A percentile compares a stretch with the other conserved stretches of the same genome.
Evolutionary conservation across 2,113 vertebrate genomes (phyloP).

Genomic region (Syngnathoides biaculeatus): DNA sequence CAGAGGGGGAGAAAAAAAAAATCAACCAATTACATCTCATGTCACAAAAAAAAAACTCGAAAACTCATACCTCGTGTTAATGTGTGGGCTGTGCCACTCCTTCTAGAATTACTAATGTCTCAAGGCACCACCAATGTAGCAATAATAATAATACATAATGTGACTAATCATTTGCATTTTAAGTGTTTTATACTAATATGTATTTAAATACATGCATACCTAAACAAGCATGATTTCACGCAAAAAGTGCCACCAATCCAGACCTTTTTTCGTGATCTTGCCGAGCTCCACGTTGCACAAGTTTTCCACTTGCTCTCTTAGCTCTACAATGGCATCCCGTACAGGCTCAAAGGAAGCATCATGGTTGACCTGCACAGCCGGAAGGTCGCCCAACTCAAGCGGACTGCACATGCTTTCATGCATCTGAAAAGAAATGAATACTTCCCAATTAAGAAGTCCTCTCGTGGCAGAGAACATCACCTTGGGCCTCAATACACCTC

Average conservation of each 20-base stretch:
- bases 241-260: neutral
- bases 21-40: too few species aligned
- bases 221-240: neutral
- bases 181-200: too few species aligned
- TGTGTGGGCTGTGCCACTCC: too few species aligned
- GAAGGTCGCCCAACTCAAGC: slow-evolving; percentile 56
- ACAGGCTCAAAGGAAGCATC: slow-evolving; percentile 66
- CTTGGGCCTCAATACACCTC: neutral
- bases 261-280: slow-evolving; percentile 72
- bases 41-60: too few species aligned
- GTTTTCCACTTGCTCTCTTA: slow-evolving; percentile 67
- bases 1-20: too few species aligned
- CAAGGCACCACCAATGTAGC: too few species aligned
- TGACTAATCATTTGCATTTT: too few species aligned
- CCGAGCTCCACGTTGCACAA: slow-evolving; percentile 72
- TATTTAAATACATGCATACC: too few species aligned
- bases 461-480: neutral
- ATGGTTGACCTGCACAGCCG: slow-evolving; percentile 49
- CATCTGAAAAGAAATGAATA: slow-evolving; percentile 30
- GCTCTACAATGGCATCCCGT: slow-evolving; percentile 49
- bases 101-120: too few species aligned
- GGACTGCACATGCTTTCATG: slow-evolving; percentile 61
- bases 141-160: too few species aligned
- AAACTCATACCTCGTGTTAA: too few species aligned
- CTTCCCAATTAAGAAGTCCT: neutral